Evolutionary conservation across 1,140 invertebrate species (phyloP), one percentile per base, ranked within the genome.

Genomic region (Cataglyphis hispanica): DNA sequence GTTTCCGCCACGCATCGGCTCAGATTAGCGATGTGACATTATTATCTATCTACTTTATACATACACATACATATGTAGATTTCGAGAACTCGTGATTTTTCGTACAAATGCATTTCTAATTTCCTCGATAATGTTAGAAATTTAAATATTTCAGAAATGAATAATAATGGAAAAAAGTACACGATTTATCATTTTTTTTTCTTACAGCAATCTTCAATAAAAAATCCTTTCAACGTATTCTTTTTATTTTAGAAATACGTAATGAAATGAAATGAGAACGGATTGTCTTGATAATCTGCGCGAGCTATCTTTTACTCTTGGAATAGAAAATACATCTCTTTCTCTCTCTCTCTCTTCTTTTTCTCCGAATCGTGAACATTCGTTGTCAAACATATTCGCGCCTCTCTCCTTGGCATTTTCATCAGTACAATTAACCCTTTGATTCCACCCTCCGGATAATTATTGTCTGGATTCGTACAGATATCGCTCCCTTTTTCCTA

Each of bases 381-480:
- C 67, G 11, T 34, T 34, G 27, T 53, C 58, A 25, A 74, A 43
- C 13, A 40, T 64, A 74, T 89, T 85, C 67, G 81, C 75, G 61
- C 40, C 31, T 89, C 84, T 74, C 88, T 10, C 56, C 13, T 19
- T 5, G 61, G 80, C 76, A 89, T 89, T 89, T 89, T 87, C 88
- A 75, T 89, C 85, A 63, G 67, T 11, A 72, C 37, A 86, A 63
- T 64, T 60, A 89, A 89, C 80, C 75, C 80, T 90, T 85, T 76
- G 53, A 50, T 27, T 76, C 72, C 27, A 87, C 70, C 89, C 80
- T 50, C 7, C 43, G 64, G 67, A 83, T 89, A 80, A 90, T 90
- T 90, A 90, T 85, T 88, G 60, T 56, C 64, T 84, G 81, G 84
- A 84, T 91, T 89, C 86, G 43, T 84, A 67, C 78, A 87, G 86